A percentile compares a stretch with the other conserved stretches of the same genome.
These are phyloP conservation scores for Pelobates cultripes DNA, from an alignment of 2,797 vertebrate species.

Conservation along the genomic window DNA sequence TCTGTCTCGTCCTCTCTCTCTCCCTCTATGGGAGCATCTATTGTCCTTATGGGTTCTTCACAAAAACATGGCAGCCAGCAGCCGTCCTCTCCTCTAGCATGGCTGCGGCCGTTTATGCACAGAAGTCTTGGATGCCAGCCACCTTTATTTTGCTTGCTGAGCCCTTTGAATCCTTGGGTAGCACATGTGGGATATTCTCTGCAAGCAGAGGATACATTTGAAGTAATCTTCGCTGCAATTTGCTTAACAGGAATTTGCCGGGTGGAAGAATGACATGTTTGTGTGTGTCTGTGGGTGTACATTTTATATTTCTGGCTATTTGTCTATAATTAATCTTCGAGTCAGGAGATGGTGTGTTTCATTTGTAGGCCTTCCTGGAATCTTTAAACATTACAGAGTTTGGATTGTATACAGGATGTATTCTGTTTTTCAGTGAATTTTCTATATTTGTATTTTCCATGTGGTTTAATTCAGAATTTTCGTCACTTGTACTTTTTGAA, in stretches of 20 bases:
- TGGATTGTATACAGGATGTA: too few relatives aligned
- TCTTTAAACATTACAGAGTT: too few relatives aligned
- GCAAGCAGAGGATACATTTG: neutral
- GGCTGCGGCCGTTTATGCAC: neutral
- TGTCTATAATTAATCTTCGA: too few relatives aligned
- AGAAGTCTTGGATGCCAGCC: neutral
- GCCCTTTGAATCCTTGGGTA: neutral
- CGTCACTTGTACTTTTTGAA: too few relatives aligned
- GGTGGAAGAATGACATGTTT: too few relatives aligned
- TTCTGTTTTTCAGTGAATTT: too few relatives aligned
- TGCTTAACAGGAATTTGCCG: neutral
- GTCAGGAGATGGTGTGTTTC: too few relatives aligned
- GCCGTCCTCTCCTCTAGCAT: neutral
- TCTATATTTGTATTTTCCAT: too few relatives aligned
- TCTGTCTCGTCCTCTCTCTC: neutral
- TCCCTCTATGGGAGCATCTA: neutral
- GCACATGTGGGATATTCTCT: neutral
- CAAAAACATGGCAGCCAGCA: neutral
- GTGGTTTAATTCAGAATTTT: too few relatives aligned
- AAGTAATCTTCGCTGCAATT: neutral
- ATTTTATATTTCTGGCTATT: too few relatives aligned
- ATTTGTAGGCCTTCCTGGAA: too few relatives aligned
- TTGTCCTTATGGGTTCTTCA: neutral
- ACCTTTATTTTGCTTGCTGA: neutral
- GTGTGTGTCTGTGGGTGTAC: too few relatives aligned